phyloP scores from a whole-genome alignment of 2,113 vertebrate genomes.

The Hippoglossus stenolepis region DNA sequence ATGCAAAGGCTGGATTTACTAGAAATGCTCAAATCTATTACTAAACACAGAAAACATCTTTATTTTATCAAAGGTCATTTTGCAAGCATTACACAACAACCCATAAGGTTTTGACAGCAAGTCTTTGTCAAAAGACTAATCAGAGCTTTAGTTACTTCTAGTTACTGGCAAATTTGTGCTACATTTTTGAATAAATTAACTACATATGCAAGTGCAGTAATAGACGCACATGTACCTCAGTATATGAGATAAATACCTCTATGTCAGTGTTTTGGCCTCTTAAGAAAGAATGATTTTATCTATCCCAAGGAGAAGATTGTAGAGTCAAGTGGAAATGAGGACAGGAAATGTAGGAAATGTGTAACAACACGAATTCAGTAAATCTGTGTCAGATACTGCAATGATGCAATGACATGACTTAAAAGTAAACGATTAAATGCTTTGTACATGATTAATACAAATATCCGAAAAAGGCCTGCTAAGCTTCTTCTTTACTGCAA shows the following conservation, averaged over 20 bases:
- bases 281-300: not conserved
- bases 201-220: not conserved
- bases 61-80: not conserved
- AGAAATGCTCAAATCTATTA: not conserved
- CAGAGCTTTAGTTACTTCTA: not conserved
- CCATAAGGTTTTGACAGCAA: not conserved
- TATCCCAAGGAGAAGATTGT: not conserved
- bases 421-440: not conserved
- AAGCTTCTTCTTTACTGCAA: not conserved
- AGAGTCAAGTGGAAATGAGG: not conserved
- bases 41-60: not conserved
- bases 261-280: not conserved
- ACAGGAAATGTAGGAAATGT: not conserved
- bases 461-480: not conserved
- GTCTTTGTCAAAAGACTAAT: not conserved
- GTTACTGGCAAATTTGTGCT: not conserved
- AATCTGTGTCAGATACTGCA: not conserved
- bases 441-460: not conserved
- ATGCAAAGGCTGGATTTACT: constrained; percentile 1
- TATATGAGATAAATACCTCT: not conserved
- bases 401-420: not conserved
- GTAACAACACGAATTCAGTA: not conserved
- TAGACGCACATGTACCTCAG: not conserved
- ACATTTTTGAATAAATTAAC: not conserved
- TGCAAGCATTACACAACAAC: not conserved